phyloP scores from a whole-genome alignment of 2,888 invertebrate species.

The Lasioglossum oenotherae region DNA sequence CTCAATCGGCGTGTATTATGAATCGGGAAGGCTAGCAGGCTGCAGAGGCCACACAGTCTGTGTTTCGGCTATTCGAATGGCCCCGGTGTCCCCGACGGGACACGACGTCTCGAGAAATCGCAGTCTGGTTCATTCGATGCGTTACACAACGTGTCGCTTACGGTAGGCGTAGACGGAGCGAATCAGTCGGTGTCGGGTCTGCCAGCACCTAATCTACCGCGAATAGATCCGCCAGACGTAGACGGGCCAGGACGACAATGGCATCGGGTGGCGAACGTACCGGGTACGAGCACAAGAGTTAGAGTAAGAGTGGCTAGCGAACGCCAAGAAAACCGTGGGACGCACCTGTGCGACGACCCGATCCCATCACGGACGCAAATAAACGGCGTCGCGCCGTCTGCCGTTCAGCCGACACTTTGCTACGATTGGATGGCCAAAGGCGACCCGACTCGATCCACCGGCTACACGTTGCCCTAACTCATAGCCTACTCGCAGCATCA shows the following conservation, averaged over 20 bases:
- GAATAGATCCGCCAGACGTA: conserved; percentile 53
- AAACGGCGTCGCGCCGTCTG: conserved; percentile 83
- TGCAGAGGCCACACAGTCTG: background rate
- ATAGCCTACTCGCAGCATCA: background rate
- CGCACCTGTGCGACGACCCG: conserved; percentile 65
- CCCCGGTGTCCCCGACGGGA: background rate
- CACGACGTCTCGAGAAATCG: conserved; percentile 27
- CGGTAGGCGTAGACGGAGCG: conserved; percentile 7
- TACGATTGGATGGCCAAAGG: conserved; percentile 52
- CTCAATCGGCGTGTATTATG: background rate
- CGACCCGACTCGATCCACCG: conserved; percentile 29
- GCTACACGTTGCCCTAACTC: background rate
- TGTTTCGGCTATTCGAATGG: conserved; percentile 2
- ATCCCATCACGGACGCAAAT: conserved; percentile 76
- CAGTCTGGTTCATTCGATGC: background rate
- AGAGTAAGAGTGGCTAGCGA: conserved; percentile 16
- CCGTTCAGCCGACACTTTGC: conserved; percentile 58
- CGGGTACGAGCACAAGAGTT: conserved; percentile 32
- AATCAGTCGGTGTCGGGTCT: conserved; percentile 21
- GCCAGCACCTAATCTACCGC: conserved; percentile 52
- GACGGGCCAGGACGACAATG: conserved; percentile 33
- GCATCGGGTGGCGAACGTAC: conserved; percentile 36
- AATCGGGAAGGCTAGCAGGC: background rate
- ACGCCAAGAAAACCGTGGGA: conserved; percentile 45
- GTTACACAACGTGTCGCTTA: conserved; percentile 49